phyloP scores from a whole-genome alignment of 2,797 vertebrate species.

The Megalops cyprinoides region DNA sequence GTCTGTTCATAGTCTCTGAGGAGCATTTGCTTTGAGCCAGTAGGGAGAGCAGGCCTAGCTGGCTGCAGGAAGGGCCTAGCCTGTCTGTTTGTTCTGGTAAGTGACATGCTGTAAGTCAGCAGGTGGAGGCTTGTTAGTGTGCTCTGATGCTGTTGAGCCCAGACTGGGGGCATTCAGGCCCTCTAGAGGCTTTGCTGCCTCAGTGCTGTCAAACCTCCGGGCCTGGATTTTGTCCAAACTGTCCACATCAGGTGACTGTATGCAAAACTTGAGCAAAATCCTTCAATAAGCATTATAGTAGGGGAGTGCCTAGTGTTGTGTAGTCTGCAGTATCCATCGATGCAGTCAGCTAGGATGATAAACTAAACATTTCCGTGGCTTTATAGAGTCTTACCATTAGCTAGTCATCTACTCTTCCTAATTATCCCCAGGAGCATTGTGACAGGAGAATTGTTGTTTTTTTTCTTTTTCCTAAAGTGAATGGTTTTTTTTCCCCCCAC shows the following conservation, averaged over 20 bases:
- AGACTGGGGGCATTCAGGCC: not conserved
- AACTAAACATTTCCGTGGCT: not conserved
- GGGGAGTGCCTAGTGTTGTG: not conserved
- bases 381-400: slow-evolving; percentile 22
- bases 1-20: not conserved
- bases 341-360: not conserved
- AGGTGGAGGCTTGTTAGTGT: slow-evolving; percentile 46
- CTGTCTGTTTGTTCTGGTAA: slow-evolving; percentile 34
- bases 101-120: slow-evolving; percentile 48
- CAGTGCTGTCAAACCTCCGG: not conserved
- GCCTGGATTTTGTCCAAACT: too few relatives aligned
- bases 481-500: slow-evolving; percentile 53
- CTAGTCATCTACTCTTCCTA: slow-evolving; percentile 50
- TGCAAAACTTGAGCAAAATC: not conserved
- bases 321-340: not conserved
- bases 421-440: slow-evolving; percentile 61
- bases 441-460: slow-evolving; percentile 70
- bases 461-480: slow-evolving; percentile 57
- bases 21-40: not conserved
- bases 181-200: not conserved
- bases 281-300: not conserved
- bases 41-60: not conserved
- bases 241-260: not conserved
- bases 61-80: not conserved
- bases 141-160: slow-evolving; percentile 25